A percentile compares a stretch with the other conserved stretches of the same genome.
Conservation (phyloP, 2,888 invertebrate genomes). For the Pachymerium ferrugineum region DNA sequence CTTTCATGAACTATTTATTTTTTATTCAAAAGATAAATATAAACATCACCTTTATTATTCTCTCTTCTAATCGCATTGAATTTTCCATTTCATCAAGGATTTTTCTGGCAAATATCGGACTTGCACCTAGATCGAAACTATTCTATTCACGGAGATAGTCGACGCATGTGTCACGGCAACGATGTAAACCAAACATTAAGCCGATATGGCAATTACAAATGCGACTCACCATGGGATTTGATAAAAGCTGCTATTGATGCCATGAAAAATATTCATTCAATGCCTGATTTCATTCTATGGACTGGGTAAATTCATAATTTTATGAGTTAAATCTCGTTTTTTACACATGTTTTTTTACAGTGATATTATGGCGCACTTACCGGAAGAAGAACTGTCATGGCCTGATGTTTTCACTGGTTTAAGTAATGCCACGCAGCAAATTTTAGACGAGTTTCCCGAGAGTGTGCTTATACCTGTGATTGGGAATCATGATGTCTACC, state of each 20-base stretch:
- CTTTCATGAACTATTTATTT: no score
- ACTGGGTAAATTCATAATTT: slow-evolving; percentile 29
- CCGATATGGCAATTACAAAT: slow-evolving; percentile 15
- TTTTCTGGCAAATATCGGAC: slow-evolving; percentile 33
- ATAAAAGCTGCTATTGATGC: slow-evolving; percentile 5
- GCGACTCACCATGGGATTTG: slow-evolving; percentile 29
- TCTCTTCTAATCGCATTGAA: no score
- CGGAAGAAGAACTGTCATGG: not conserved
- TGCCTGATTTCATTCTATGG: slow-evolving; percentile 33
- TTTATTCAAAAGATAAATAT: no score
- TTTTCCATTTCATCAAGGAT: no score
- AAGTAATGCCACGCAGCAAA: not conserved
- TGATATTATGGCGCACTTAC: not conserved
- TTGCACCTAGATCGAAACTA: slow-evolving; percentile 29
- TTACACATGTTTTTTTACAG: not conserved
- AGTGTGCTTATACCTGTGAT: not conserved
- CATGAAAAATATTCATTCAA: slow-evolving; percentile 14
- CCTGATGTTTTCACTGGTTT: not conserved
- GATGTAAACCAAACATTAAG: not conserved
- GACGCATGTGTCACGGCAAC: slow-evolving; percentile 25
- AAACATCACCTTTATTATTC: no score
- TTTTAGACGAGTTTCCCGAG: not conserved
- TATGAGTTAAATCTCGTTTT: not conserved
- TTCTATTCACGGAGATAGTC: slow-evolving; percentile 28
- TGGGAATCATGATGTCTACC: not conserved